Conservation (phyloP, 2,113 vertebrate genomes). For the Ptychochromis oligacanthus region DNA sequence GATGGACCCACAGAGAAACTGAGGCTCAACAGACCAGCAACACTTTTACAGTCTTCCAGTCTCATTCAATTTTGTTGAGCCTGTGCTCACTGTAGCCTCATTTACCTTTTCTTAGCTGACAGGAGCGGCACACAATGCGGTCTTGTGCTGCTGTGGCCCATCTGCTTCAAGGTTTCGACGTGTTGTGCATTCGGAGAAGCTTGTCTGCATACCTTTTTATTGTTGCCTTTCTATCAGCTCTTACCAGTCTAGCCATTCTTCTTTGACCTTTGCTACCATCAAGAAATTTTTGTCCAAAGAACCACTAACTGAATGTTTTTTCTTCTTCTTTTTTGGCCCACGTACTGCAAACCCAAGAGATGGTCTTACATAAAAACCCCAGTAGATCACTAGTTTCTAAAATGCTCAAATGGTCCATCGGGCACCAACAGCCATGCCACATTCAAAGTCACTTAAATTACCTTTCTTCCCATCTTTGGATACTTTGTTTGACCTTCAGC, state of each 20-base stretch:
- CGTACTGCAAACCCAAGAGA: not conserved
- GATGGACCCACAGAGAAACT: not conserved
- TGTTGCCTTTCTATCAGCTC: not conserved
- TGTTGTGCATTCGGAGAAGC: slow-evolving; percentile 2
- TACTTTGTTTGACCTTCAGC: not conserved
- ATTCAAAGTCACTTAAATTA: not conserved
- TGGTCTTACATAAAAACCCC: not conserved
- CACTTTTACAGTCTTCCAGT: not conserved
- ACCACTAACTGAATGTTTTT: not conserved
- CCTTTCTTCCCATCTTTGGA: not conserved
- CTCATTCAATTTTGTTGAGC: not conserved
- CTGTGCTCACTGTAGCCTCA: not conserved
- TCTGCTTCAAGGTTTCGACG: not conserved
- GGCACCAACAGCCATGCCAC: not conserved
- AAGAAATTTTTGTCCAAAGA: not conserved
- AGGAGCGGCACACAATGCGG: not conserved
- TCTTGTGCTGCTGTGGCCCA: not conserved
- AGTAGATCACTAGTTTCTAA: not conserved
- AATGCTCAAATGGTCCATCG: not conserved
- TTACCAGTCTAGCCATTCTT: not conserved
- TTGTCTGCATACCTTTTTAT: not conserved
- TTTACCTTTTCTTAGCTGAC: slow-evolving; percentile 8
- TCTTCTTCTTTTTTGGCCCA: not conserved
- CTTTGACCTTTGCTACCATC: not conserved
- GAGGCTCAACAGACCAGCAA: not conserved